These are phyloP conservation scores for Ditula angustiorana DNA, from an alignment of 2,888 invertebrate species.

Conservation along the genomic window DNA sequence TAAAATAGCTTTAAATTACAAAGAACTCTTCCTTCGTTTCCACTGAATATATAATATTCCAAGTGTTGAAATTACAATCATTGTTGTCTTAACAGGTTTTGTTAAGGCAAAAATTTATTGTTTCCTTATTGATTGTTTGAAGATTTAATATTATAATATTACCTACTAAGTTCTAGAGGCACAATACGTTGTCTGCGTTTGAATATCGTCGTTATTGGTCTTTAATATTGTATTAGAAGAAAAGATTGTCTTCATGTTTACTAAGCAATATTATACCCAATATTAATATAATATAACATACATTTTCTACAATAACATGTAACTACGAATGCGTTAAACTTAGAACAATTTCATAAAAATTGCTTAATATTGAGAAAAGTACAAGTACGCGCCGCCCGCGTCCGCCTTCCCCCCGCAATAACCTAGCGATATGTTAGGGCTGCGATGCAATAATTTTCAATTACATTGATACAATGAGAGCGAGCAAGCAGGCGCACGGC, in stretches of 20 bases:
- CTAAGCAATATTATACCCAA: background rate
- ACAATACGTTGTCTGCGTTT: background rate
- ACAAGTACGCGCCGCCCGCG: no score
- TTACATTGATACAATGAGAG: no score
- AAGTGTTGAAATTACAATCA: constrained; percentile 6
- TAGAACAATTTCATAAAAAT: no score
- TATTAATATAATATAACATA: background rate
- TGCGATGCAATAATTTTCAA: no score
- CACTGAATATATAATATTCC: constrained; percentile 13
- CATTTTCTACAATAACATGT: no score
- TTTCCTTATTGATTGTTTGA: background rate
- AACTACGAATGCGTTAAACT: no score
- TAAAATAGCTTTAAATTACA: no score
- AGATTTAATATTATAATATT: constrained; percentile 1
- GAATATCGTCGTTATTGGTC: background rate
- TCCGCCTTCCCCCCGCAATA: no score
- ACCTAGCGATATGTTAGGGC: no score
- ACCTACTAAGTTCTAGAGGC: background rate
- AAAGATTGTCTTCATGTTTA: background rate
- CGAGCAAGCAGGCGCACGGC: no score
- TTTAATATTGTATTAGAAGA: background rate
- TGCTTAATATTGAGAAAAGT: no score
- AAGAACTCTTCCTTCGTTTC: no score
- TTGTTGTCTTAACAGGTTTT: constrained; percentile 2
- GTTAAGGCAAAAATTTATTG: background rate